Conservation (phyloP, 1,140 invertebrate genomes). For the Drosophila suzukii region DNA sequence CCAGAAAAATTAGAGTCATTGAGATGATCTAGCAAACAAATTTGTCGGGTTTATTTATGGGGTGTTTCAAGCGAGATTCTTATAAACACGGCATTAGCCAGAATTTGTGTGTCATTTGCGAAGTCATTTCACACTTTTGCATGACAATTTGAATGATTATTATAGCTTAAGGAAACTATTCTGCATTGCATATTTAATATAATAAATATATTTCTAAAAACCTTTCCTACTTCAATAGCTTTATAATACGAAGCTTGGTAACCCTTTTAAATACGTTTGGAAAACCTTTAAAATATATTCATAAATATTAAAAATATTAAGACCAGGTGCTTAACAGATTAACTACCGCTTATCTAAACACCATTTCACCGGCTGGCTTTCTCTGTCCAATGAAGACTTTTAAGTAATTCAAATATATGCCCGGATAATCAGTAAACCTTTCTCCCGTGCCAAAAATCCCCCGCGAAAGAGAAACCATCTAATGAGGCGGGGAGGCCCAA, state of each 20-base stretch:
- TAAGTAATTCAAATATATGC: constrained; percentile 32
- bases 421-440: constrained; percentile 5
- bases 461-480: constrained; percentile 10
- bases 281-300: not conserved
- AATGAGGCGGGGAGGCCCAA: not conserved
- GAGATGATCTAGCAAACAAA: not conserved
- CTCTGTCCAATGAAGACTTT: constrained; percentile 1
- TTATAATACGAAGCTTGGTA: too few relatives aligned
- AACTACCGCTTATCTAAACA: too few relatives aligned
- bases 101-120: too few relatives aligned
- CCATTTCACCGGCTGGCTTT: constrained; percentile 10
- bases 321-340: too few relatives aligned
- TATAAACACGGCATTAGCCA: not conserved
- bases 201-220: too few relatives aligned
- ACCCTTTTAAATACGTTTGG: not conserved
- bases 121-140: too few relatives aligned
- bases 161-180: too few relatives aligned
- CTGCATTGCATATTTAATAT: too few relatives aligned
- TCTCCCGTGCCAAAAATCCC: constrained; percentile 11
- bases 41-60: not conserved
- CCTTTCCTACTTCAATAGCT: too few relatives aligned
- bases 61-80: not conserved
- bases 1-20: constrained; percentile 12
- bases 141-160: too few relatives aligned
- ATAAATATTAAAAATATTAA: too few relatives aligned